Base-by-base conservation (phyloP, 2,888 invertebrate genomes). In the Habrosyne pyritoides region DNA sequence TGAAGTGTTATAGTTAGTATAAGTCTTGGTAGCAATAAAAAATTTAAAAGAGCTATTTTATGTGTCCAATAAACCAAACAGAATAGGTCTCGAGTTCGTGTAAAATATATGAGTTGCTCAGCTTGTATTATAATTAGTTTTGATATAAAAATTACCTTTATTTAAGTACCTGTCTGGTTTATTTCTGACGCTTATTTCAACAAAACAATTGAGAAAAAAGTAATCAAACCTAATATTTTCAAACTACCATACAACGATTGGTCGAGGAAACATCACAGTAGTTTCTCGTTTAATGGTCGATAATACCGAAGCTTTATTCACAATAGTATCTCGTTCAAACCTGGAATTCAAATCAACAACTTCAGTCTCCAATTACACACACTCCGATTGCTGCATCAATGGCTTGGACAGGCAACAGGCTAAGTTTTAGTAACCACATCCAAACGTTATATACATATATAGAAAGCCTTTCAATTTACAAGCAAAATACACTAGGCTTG, bases 271-370 rank as follows among this genome's bases (percentile, higher is more conserved):
- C 42, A 42, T 18, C 42, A 42, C n/a, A n/a, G n/a, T n/a, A n/a
- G n/a, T n/a, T n/a, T n/a, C n/a, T n/a, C n/a, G n/a, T n/a, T n/a
- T n/a, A n/a, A n/a, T n/a, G n/a, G n/a, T n/a, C n/a, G n/a, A n/a
- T n/a, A n/a, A n/a, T n/a, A n/a, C n/a, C n/a, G 18, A 42, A 18
- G 8, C 18, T 1, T n/a, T 42, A 42, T 42, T 42, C 18, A 42
- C 42, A 42, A 42, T n/a, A 8, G 8, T 18, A 8, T 18, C 18
- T 8, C 18, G 42, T 42, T n/a, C 8, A 14, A 42, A 42, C 42
- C 36, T 42, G 42, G 18, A 18, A 42, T 42, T 42, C 42, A 42
- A 42, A 42, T 42, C 42, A 42, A n/a, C 42, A 42, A 14, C 14
- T 42, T 18, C 42, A 18, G 18, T 18, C 14, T 42, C 42, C 42